These are phyloP conservation scores for Cariama cristata DNA, from an alignment of 2,113 vertebrate species.

Conservation along the genomic window DNA sequence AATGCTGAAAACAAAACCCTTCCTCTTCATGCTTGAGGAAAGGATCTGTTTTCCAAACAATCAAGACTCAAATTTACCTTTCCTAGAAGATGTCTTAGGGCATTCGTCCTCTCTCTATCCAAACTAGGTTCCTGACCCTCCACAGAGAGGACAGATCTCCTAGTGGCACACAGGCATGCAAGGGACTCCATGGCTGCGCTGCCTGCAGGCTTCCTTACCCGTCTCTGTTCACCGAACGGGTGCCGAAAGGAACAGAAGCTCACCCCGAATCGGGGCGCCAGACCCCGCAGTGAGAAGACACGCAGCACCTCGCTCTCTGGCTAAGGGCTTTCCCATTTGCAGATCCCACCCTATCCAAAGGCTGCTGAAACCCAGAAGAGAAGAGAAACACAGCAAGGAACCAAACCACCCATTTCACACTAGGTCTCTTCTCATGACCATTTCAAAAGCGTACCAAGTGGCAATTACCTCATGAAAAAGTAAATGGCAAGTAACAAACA, in stretches of 20 bases:
- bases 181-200: background rate
- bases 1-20: background rate
- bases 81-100: background rate
- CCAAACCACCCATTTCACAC: accelerated
- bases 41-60: background rate
- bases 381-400: background rate
- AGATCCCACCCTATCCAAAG: background rate
- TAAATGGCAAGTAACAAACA: background rate
- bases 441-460: background rate
- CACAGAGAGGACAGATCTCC: background rate
- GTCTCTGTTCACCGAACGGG: background rate
- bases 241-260: background rate
- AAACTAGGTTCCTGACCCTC: background rate
- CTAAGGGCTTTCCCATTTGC: background rate
- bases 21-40: background rate
- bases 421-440: background rate
- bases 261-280: background rate
- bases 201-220: background rate
- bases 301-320: background rate
- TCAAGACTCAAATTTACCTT: background rate
- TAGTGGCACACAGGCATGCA: accelerated
- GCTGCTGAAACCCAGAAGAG: background rate
- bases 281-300: background rate
- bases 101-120: background rate
- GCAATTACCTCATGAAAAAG: background rate